Evolutionary conservation across 2,797 vertebrate genomes (phyloP).

Genomic region (Toxotes lorentzi): DNA sequence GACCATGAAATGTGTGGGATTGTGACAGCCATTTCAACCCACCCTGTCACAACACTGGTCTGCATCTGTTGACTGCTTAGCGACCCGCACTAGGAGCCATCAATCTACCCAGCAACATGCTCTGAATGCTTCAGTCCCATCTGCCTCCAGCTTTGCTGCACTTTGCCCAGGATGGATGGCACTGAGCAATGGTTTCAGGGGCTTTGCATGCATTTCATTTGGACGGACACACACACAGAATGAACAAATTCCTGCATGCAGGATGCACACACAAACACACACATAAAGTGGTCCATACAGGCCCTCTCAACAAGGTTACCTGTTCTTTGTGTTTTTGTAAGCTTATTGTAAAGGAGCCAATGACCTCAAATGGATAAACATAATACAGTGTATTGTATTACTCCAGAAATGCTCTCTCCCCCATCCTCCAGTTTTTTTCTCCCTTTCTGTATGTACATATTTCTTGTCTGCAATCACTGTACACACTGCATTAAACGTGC

Average conservation of each 20-base stretch:
- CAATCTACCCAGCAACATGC: slow-evolving; percentile 55
- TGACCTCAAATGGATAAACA: slow-evolving; percentile 30
- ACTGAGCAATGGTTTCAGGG: slow-evolving; percentile 26
- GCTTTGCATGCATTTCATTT: slow-evolving; percentile 14
- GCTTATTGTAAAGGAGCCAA: slow-evolving; percentile 33
- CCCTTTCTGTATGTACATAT: slow-evolving; percentile 2
- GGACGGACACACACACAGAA: slow-evolving; percentile 5
- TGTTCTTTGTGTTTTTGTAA: slow-evolving; percentile 39
- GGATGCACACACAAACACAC: neutral
- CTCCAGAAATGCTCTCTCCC: slow-evolving; percentile 18
- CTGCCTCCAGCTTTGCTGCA: slow-evolving; percentile 59
- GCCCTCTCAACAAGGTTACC: slow-evolving; percentile 36
- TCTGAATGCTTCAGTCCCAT: slow-evolving; percentile 51
- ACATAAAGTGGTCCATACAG: neutral
- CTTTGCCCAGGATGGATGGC: slow-evolving; percentile 34
- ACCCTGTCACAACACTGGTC: slow-evolving; percentile 53
- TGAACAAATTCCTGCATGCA: neutral
- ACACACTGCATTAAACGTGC: slow-evolving; percentile 22
- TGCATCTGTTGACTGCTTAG: slow-evolving; percentile 72
- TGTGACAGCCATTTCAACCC: slow-evolving; percentile 40
- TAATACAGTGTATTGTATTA: slow-evolving; percentile 11
- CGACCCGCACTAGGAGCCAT: slow-evolving; percentile 54
- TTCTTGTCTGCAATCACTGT: slow-evolving; percentile 39
- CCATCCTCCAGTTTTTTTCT: neutral
- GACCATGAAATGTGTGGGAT: slow-evolving; percentile 15